A percentile compares a stretch with the other conserved stretches of the same genome.
Evolutionary conservation across 2,113 vertebrate species (phyloP).

Genomic region (Spea multiplicata): DNA sequence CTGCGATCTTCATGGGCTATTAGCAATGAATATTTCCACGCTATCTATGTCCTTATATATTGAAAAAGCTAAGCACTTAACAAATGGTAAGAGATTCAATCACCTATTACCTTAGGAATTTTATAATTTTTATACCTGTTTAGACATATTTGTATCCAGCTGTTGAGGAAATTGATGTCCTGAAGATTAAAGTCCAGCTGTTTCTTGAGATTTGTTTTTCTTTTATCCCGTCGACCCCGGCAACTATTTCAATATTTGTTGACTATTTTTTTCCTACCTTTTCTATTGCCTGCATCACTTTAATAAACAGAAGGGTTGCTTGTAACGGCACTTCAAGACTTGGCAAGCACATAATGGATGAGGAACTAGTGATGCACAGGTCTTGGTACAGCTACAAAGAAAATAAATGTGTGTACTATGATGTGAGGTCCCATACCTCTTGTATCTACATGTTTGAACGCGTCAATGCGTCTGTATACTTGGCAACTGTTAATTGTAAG

Average conservation of each 20-base stretch:
- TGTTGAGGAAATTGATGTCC: conserved; percentile 36
- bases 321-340: too few species aligned
- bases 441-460: too few species aligned
- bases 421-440: too few species aligned
- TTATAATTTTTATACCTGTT: conserved; percentile 21
- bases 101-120: conserved; percentile 21
- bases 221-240: conserved; percentile 17
- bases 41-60: background rate
- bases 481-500: too few species aligned
- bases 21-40: background rate
- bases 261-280: background rate
- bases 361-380: too few species aligned
- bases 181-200: conserved; percentile 45
- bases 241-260: background rate
- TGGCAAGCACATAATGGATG: too few species aligned
- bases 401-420: too few species aligned
- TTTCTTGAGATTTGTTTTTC: conserved; percentile 18
- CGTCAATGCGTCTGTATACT: too few species aligned
- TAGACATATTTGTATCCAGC: conserved; percentile 43
- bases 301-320: too few species aligned
- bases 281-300: background rate
- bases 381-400: too few species aligned
- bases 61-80: background rate
- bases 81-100: background rate
- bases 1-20: background rate